Evolutionary conservation across 2,888 invertebrate species (phyloP).

Genomic region (Drosophila affinis): DNA sequence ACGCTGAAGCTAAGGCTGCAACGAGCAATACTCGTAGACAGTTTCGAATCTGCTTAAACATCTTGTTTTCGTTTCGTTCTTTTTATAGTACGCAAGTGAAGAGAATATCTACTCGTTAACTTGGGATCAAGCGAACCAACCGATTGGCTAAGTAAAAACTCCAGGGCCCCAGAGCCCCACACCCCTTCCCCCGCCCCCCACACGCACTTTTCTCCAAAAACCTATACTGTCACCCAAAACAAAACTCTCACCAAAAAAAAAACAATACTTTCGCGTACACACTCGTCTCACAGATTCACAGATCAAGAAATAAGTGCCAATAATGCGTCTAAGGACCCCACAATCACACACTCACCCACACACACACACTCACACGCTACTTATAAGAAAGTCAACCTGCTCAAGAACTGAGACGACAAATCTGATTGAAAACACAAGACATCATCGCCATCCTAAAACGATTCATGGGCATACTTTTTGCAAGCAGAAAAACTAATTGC

Average conservation of each 20-base stretch:
- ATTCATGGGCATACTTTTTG: not conserved
- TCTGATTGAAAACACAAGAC: conserved; percentile 26
- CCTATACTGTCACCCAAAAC: conserved; percentile 25
- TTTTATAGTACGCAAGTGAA: conserved; percentile 75
- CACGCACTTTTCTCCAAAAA: conserved; percentile 41
- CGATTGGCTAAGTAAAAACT: conserved; percentile 68
- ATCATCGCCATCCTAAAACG: not conserved
- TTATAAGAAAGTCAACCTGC: not conserved
- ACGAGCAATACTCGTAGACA: conserved; percentile 25
- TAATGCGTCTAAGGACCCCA: conserved; percentile 47
- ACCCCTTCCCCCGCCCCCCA: not conserved
- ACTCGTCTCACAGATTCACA: conserved; percentile 12
- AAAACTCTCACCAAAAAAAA: conserved; percentile 5
- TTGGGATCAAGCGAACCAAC: conserved; percentile 50
- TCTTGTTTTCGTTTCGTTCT: conserved; percentile 37
- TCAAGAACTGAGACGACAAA: too few species aligned
- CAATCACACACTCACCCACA: not conserved
- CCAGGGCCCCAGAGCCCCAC: conserved; percentile 1
- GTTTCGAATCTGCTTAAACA: conserved; percentile 29
- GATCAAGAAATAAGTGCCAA: conserved; percentile 56
- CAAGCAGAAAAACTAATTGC: not conserved
- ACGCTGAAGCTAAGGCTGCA: conserved; percentile 31
- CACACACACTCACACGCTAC: not conserved
- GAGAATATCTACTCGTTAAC: conserved; percentile 34
- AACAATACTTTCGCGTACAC: conserved; percentile 12